Percentiles rank a stretch among this genome's conserved stretches.
Evolutionary conservation across 2,888 invertebrate species (phyloP).

Genomic region (Brenthis ino): DNA sequence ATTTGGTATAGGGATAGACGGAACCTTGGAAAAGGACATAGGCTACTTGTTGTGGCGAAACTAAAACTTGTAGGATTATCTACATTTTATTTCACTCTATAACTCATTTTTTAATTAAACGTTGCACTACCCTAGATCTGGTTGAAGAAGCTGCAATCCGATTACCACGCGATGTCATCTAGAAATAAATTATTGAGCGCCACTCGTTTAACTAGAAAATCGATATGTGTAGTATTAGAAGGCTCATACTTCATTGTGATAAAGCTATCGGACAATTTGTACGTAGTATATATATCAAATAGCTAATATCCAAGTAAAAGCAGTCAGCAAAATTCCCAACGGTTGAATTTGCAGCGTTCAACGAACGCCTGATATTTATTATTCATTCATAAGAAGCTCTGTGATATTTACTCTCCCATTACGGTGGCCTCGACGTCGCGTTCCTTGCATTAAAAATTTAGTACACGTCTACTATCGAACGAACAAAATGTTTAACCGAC

Average conservation of each 20-base stretch:
- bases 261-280: conserved; percentile 10
- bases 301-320: conserved; percentile 25
- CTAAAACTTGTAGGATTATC: too few species aligned
- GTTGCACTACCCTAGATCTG: background rate
- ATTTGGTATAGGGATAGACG: too few species aligned
- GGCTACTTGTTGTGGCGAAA: too few species aligned
- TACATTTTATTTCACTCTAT: background rate
- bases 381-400: conserved; percentile 75
- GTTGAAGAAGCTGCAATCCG: conserved; percentile 1
- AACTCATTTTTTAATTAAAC: background rate
- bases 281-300: conserved; percentile 25
- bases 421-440: conserved; percentile 66
- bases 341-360: conserved; percentile 58
- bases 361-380: conserved; percentile 63
- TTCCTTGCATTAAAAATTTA: conserved; percentile 74
- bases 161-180: background rate
- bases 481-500: conserved; percentile 20
- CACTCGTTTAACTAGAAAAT: conserved; percentile 2
- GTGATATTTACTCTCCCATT: conserved; percentile 77
- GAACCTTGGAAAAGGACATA: too few species aligned
- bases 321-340: conserved; percentile 48
- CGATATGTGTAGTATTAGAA: background rate
- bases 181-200: background rate
- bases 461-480: conserved; percentile 47
- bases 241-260: background rate